Conservation (phyloP, 2,113 vertebrate genomes). For the Rhegmatorhina hoffmannsi region DNA sequence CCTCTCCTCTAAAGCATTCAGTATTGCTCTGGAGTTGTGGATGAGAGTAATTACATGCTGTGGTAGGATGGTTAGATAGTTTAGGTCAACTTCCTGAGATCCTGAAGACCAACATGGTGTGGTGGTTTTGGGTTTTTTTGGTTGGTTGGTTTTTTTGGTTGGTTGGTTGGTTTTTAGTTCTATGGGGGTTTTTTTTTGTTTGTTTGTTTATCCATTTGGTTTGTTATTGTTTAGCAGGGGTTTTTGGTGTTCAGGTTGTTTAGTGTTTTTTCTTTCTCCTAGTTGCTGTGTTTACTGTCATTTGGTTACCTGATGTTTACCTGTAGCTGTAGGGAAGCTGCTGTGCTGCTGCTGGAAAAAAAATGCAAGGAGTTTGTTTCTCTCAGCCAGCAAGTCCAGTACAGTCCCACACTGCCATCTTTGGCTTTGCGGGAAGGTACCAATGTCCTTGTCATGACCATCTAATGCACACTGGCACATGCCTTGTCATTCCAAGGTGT, state of each 20-base stretch:
- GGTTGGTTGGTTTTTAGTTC: neutral
- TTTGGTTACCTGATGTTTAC: neutral
- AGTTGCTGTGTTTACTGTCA: neutral
- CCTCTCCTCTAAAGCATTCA: neutral
- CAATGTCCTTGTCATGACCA: neutral
- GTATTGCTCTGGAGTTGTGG: neutral
- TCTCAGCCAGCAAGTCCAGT: neutral
- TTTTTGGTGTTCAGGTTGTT: neutral
- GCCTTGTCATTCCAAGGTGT: neutral
- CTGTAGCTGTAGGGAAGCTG: neutral
- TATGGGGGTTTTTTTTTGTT: neutral
- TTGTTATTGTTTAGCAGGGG: neutral
- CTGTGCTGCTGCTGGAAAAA: neutral
- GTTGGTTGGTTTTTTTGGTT: neutral
- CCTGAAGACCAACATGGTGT: neutral
- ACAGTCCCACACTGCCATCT: neutral
- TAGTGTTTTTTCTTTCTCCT: no score
- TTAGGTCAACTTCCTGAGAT: neutral
- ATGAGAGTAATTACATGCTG: neutral
- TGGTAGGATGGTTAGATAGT: neutral
- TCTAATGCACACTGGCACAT: neutral
- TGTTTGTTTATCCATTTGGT: neutral
- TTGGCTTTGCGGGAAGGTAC: neutral
- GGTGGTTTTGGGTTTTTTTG: neutral
- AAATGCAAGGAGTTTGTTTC: neutral